Evolutionary conservation across 2,113 vertebrate genomes (phyloP), one percentile per base, ranked within the genome.

Genomic region (Tiliqua scincoides): DNA sequence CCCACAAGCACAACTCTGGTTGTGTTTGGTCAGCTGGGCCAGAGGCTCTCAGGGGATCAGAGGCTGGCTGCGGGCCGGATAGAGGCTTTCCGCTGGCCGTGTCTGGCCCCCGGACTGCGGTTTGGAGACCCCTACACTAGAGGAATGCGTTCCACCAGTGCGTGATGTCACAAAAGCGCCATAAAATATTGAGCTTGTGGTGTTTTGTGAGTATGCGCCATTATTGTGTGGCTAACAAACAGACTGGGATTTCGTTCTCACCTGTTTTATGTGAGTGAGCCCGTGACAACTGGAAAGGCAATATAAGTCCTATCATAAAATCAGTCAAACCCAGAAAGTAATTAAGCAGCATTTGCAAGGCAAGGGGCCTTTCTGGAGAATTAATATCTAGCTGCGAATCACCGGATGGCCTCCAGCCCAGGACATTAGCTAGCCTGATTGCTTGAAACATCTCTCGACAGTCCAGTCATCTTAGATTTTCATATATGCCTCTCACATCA

Each of bases 181-280:
- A n/a, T n/a, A n/a, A n/a, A n/a, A n/a, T n/a, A n/a, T n/a, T n/a
- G 48, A 84, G 89, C 85, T 95, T 94, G 83, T 92, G 89, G 90
- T 82, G 85, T 93, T 95, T 92, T 91, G 59, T 91, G 93, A 95
- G 94, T 93, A 92, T 92, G 85, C 88, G 43, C 91, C 82, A 82
- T 93, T 94, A 94, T 92, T 94, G 86, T 85, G 71, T 89, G 91
- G 89, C 48, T 92, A 87, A 90, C 90, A 93, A 79, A 84, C 93
- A 87, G 85, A 86, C 88, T 88, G 85, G 3, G 54, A 86, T 91
- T 78, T 70, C 78, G 79, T 89, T 21, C 65, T 88, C 77, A 65
- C 87, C 84, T 72, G 10, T 85, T 88, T 65, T 75, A 59, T 85
- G 0, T 0, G 82, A 93, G 87, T 89, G 94, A 93, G 88, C 79